phyloP scores from a whole-genome alignment of 2,113 vertebrate species.

The Antennarius striatus region DNA sequence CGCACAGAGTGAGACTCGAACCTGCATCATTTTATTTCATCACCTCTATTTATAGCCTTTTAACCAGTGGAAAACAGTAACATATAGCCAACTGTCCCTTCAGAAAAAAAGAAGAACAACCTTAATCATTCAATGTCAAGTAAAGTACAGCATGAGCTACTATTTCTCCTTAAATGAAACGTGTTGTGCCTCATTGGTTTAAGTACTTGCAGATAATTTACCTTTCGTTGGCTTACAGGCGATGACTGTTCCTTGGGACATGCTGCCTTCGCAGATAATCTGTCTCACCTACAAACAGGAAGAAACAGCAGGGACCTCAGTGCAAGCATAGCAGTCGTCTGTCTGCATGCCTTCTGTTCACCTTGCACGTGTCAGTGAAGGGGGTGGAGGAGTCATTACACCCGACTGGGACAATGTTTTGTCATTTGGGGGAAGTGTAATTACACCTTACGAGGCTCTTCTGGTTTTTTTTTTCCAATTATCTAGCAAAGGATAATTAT shows the following conservation, averaged over 20 bases:
- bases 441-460: background rate
- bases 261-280: conserved; percentile 20
- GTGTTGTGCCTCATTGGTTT: too few relatives aligned
- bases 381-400: background rate
- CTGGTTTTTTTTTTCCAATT: background rate
- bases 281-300: conserved; percentile 23
- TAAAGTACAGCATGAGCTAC: too few relatives aligned
- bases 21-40: too few relatives aligned
- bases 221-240: conserved; percentile 53
- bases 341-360: background rate
- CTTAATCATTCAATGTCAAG: too few relatives aligned
- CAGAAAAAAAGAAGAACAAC: too few relatives aligned
- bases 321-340: background rate
- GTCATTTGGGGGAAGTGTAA: background rate
- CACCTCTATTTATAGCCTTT: too few relatives aligned
- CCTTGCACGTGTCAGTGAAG: background rate
- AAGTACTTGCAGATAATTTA: conserved; percentile 16
- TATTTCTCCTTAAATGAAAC: too few relatives aligned
- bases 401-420: background rate
- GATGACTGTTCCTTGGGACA: background rate
- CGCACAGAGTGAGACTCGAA: too few relatives aligned
- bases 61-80: too few relatives aligned
- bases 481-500: background rate
- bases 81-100: too few relatives aligned
- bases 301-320: conserved; percentile 23